Evolutionary conservation across 2,113 vertebrate species (phyloP).

Genomic region (Heteronetta atricapilla): DNA sequence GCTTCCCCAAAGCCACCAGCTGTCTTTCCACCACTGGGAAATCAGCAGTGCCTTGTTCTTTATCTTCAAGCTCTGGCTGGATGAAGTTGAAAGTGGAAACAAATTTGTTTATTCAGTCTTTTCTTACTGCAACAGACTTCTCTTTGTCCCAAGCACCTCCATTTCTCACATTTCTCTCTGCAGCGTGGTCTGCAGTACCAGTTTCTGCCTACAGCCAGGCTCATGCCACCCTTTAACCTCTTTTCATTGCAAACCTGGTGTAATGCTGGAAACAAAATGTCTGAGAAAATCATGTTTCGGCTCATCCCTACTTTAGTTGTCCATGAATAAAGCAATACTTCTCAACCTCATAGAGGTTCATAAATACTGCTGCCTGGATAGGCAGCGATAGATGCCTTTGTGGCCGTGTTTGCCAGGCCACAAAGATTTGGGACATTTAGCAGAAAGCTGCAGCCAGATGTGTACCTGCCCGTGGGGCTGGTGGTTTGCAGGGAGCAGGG

Average conservation of each 20-base stretch:
- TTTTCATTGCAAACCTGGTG: neutral
- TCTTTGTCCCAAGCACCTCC: constrained; percentile 7
- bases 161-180: neutral
- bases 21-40: neutral
- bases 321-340: neutral
- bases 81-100: neutral
- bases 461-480: neutral
- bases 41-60: neutral
- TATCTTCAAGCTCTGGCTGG: neutral
- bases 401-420: neutral
- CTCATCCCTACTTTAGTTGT: neutral
- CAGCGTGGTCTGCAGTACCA: neutral
- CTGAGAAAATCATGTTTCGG: neutral
- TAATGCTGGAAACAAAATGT: neutral
- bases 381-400: rapidly evolving
- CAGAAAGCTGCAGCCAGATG: neutral
- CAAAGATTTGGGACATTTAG: neutral
- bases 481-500: neutral
- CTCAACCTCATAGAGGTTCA: neutral
- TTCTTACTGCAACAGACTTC: constrained; percentile 11
- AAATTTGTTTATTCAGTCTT: constrained; percentile 20
- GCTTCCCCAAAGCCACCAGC: neutral
- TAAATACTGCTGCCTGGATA: neutral
- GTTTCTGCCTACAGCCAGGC: neutral
- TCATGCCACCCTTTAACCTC: neutral